These are phyloP conservation scores for Euleptes europaea DNA, from an alignment of 2,113 vertebrate species.

Conservation along the genomic window DNA sequence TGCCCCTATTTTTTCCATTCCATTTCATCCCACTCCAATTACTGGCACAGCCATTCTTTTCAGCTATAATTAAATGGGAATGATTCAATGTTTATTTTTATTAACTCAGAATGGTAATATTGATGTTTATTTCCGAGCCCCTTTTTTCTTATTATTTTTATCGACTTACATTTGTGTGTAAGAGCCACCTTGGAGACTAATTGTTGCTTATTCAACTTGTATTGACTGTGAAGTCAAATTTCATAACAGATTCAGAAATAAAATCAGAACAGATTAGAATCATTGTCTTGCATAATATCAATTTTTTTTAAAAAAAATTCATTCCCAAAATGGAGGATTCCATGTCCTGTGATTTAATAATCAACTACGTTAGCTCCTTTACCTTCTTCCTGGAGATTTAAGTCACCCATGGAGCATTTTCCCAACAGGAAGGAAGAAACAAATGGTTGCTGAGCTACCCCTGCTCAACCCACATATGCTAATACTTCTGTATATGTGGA, in stretches of 20 bases:
- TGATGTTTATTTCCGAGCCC: slow-evolving; percentile 64
- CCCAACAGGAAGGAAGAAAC: slow-evolving; percentile 7
- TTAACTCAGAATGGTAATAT: slow-evolving; percentile 64
- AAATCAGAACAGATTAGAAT: slow-evolving; percentile 61
- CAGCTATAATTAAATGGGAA: slow-evolving; percentile 57
- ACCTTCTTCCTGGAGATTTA: slow-evolving; percentile 26
- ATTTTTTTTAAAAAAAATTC: slow-evolving; percentile 61
- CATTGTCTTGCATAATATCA: slow-evolving; percentile 49
- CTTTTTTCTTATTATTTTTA: slow-evolving; percentile 71
- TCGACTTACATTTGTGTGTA: slow-evolving; percentile 62
- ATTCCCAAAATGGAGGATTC: slow-evolving; percentile 30
- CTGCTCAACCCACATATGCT: background rate
- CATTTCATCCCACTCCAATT: slow-evolving; percentile 32
- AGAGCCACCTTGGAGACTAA: slow-evolving; percentile 65
- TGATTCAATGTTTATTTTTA: slow-evolving; percentile 61
- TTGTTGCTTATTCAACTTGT: slow-evolving; percentile 68
- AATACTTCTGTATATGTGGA: background rate
- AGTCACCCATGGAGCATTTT: slow-evolving; percentile 4
- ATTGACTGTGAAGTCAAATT: slow-evolving; percentile 67
- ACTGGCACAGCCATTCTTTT: slow-evolving; percentile 22
- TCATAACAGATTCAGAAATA: slow-evolving; percentile 56
- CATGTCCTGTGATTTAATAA: slow-evolving; percentile 27
- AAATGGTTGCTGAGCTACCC: slow-evolving; percentile 6
- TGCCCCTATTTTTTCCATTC: background rate
- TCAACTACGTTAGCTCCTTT: slow-evolving; percentile 21